Evolutionary conservation across 2,113 vertebrate genomes (phyloP), one percentile per base, ranked within the genome.

Genomic region (Phainopepla nitens): DNA sequence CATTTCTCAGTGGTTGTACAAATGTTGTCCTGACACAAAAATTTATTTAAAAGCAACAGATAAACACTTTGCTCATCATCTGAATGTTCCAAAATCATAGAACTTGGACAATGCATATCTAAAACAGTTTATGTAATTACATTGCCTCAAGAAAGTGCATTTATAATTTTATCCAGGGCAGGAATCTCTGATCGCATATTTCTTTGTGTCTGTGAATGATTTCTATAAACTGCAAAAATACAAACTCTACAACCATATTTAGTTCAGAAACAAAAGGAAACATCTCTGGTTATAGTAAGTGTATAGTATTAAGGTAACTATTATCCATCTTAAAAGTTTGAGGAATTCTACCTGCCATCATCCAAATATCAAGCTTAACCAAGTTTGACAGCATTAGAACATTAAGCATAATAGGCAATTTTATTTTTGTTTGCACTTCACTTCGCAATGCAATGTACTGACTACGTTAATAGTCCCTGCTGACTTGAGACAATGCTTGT

Each of bases 391-490:
- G 65, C 65, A 93, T 71, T 62, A 85, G 66, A 93, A 93, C 78
- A 87, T 90, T 75, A 92, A 64, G 57, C 41, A 49, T 82, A 94
- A 96, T 19, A 65, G 73, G 81, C 73, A 92, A 93, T 94, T 89
- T 92, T 90, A 80, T 70, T 87, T 94, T 93, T 82, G 65, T 89
- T 91, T 91, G 54, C 57, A 75, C 65, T 88, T 92, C 68, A 70
- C 54, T 92, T 90, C 21, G 21, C 76, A 92, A 13, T 81, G 76
- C 45, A 96, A 77, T 53, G 15, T 56, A 77, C 53, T 56, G 41
- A 90, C 58, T 62, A n/a, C 16, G 53, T 42, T 42, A 83, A 56
- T 42, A 56, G 54, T 24, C 68, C 44, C 42, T 89, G 88, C 68
- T 93, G 76, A 84, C 72, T 82, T 66, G 50, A 86, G 60, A 94